phyloP scores from a whole-genome alignment of 2,113 vertebrate genomes.

The Marcusenius ussheri region DNA sequence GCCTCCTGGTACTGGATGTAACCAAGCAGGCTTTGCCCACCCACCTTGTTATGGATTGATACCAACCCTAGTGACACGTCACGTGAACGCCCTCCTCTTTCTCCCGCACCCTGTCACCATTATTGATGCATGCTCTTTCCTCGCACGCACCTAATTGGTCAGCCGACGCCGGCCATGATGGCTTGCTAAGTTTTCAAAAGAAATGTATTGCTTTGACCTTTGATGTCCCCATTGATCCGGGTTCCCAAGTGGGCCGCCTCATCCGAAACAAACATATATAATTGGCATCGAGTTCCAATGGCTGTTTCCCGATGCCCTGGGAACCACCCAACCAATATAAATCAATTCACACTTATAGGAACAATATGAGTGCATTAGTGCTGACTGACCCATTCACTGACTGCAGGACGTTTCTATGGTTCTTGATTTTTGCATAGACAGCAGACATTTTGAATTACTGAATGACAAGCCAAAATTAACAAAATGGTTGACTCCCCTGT shows the following conservation, averaged over 20 bases:
- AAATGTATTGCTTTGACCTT: conserved; percentile 64
- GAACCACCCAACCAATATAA: conserved; percentile 64
- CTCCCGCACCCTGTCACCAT: background rate
- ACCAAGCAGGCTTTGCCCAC: background rate
- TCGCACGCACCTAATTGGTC: conserved; percentile 3
- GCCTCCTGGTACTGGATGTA: background rate
- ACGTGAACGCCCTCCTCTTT: background rate
- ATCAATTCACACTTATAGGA: conserved; percentile 73
- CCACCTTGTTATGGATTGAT: background rate
- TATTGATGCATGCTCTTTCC: conserved; percentile 15
- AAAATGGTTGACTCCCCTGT: conserved; percentile 28
- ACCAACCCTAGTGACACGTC: background rate
- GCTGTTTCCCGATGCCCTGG: conserved; percentile 55
- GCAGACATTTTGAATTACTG: conserved; percentile 47
- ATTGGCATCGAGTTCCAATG: conserved; percentile 68
- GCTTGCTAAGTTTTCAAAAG: conserved; percentile 49
- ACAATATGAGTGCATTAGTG: conserved; percentile 69
- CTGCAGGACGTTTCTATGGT: conserved; percentile 56
- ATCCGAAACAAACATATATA: conserved; percentile 68
- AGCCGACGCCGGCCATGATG: conserved; percentile 38
- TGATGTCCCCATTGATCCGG: conserved; percentile 62
- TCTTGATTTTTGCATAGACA: conserved; percentile 50
- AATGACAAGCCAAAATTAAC: conserved; percentile 36
- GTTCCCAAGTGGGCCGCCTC: conserved; percentile 59
- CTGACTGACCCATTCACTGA: conserved; percentile 61